These are phyloP conservation scores for Anisognathus igniventris DNA, from an alignment of 2,797 vertebrate species.

Conservation along the genomic window DNA sequence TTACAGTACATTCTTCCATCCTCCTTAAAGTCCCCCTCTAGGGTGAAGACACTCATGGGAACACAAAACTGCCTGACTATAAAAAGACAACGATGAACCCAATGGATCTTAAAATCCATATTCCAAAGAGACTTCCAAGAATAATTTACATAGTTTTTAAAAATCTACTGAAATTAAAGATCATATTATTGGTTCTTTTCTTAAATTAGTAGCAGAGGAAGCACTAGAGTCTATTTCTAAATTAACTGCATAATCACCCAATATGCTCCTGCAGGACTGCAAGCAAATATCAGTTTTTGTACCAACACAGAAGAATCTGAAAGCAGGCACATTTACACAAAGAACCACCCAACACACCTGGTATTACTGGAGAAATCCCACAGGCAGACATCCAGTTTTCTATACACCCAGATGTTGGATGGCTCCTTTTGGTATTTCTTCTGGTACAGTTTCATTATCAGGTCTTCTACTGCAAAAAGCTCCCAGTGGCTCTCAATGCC, in stretches of 20 bases:
- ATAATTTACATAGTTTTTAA: not conserved
- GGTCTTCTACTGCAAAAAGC: constrained; percentile 71
- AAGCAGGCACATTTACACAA: not conserved
- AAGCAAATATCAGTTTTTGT: not conserved
- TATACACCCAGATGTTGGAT: constrained; percentile 69
- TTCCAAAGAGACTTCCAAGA: not conserved
- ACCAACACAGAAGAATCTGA: not conserved
- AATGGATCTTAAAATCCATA: not conserved
- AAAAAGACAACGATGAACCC: not conserved
- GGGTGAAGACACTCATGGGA: not conserved
- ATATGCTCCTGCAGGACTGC: not conserved
- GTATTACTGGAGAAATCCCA: constrained; percentile 80
- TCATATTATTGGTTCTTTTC: not conserved
- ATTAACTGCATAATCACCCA: not conserved
- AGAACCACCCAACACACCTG: constrained; percentile 54
- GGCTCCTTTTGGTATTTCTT: constrained; percentile 73
- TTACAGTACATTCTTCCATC: not conserved
- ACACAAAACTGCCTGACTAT: not conserved
- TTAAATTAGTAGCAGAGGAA: not conserved
- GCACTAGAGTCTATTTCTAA: not conserved
- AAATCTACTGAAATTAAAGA: not conserved
- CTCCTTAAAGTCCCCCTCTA: not conserved
- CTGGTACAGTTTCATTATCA: constrained; percentile 68
- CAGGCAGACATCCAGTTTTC: constrained; percentile 66
- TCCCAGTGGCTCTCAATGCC: constrained; percentile 59